Conservation (phyloP, 2,113 vertebrate species). For the Condylura cristata region DNA sequence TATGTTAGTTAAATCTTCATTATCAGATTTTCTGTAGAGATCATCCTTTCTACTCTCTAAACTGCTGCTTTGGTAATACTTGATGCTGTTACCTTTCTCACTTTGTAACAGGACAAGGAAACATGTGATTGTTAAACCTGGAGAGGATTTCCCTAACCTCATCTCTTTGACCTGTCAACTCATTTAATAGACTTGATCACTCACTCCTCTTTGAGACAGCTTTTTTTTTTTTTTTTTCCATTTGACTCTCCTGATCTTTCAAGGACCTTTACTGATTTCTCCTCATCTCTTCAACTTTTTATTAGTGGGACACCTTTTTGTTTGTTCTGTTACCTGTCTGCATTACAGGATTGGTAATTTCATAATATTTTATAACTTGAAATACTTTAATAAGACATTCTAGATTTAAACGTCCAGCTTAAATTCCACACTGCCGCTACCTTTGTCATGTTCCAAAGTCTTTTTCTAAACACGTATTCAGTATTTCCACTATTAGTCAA, state of each 20-base stretch:
- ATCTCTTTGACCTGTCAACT: not conserved
- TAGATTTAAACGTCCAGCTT: not conserved
- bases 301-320: not conserved
- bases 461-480: not conserved
- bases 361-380: not conserved
- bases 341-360: not conserved
- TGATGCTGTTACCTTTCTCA: not conserved
- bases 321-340: not conserved
- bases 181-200: not conserved
- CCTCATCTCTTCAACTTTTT: not conserved
- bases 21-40: constrained; percentile 30
- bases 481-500: not conserved
- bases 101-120: not conserved
- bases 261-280: not conserved
- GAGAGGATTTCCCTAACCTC: not conserved
- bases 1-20: constrained; percentile 61
- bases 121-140: not conserved
- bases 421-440: not conserved
- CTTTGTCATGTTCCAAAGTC: not conserved
- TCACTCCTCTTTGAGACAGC: not conserved
- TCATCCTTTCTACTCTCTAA: constrained; percentile 13
- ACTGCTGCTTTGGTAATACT: not conserved
- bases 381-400: not conserved
- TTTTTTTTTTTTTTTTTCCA: not conserved
- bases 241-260: not conserved